Evolutionary conservation across 2,888 invertebrate genomes (phyloP), one percentile per base, ranked within the genome.

Genomic region (Dicycla oo): DNA sequence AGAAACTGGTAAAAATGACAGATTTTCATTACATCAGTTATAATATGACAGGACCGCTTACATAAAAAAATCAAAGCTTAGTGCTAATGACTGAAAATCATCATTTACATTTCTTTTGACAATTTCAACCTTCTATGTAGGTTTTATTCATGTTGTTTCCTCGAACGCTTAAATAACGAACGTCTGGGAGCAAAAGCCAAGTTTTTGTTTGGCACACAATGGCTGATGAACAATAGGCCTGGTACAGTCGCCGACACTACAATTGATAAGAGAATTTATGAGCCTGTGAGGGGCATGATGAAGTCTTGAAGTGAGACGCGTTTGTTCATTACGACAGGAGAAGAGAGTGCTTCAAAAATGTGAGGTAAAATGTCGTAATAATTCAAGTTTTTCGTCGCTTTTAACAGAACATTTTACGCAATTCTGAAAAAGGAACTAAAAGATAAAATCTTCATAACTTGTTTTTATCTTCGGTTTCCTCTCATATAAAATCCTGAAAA

Each of bases 161-260:
- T 45, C 47, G 10, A 72, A 80, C 56, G 57, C 63, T 81, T 69
- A 65, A 38, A 8, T 23, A 72, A 58, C 47, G 57, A 81, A 65
- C 72, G 66, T 73, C 73, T 75, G 69, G 49, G 11, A 26, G 69
- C 58, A 68, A 72, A 77, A 53, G 54, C 60, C 49, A 82, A 77
- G 73, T 79, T 84, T 79, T 79, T 79, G 82, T 83, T 83, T 65
- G 67, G 40, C 40, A 70, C 57, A 82, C 83, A 84, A 84, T 79
- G 54, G 64, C 53, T 65, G 61, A 58, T 66, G 81, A 81, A 84
- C 77, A 85, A 83, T 80, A 60, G 70, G n/a, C 3, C 43, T 26
- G 34, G 74, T 77, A 83, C 78, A 83, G 74, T 75, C 60, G 18
- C 63, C 49, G 69, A 77, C 71, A 66, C 74, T 71, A 15, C 53